Evolutionary conservation across 2,797 vertebrate genomes (phyloP).

Genomic region (Melanogrammus aeglefinus): DNA sequence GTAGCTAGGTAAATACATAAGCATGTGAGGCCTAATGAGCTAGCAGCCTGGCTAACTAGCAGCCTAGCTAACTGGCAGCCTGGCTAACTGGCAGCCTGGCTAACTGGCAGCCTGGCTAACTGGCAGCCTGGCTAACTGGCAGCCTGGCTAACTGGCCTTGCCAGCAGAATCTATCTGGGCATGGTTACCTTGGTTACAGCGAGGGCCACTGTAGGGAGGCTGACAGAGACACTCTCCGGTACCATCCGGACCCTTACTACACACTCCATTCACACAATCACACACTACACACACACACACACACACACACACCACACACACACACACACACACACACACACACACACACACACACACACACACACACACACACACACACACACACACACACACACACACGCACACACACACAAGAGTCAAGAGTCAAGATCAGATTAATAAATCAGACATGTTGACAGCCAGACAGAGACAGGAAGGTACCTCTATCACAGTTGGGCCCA

Average conservation of each 20-base stretch:
- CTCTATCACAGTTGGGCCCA: conserved; percentile 81
- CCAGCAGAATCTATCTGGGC: not conserved
- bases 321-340: conserved; percentile 9
- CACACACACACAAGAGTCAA: not conserved
- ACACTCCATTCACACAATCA: conserved; percentile 81
- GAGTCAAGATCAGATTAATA: not conserved
- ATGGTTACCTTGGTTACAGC: conserved; percentile 81
- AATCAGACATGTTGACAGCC: not conserved
- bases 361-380: not conserved
- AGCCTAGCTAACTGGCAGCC: not conserved
- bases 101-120: no score
- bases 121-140: no score
- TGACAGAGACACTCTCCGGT: conserved; percentile 85
- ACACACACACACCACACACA: conserved; percentile 5
- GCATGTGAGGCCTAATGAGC: not conserved
- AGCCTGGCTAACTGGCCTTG: not conserved
- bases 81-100: no score
- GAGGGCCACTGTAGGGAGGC: conserved; percentile 82
- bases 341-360: not conserved
- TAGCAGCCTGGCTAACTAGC: no score
- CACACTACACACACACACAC: conserved; percentile 72
- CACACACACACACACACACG: no score
- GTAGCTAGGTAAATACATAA: not conserved
- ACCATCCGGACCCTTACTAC: conserved; percentile 74
- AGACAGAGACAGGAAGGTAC: conserved; percentile 55